Percentiles rank a stretch among this genome's conserved stretches.
These are phyloP conservation scores for Pseudomyrmex flavicornis DNA, from an alignment of 1,140 invertebrate genomes.

Conservation along the genomic window DNA sequence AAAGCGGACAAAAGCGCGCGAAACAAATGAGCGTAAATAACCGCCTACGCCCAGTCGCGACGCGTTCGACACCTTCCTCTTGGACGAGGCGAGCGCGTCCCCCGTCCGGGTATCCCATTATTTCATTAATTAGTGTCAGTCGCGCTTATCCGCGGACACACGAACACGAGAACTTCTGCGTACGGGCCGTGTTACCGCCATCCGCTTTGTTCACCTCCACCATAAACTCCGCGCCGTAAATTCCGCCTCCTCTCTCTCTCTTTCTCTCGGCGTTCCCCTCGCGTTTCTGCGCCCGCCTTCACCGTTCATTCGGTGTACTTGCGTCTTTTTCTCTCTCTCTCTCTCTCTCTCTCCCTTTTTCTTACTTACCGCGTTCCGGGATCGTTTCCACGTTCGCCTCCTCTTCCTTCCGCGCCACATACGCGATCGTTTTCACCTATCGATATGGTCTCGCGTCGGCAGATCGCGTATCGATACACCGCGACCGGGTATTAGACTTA, in stretches of 20 bases:
- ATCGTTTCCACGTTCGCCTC: slow-evolving; percentile 29
- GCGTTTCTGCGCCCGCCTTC: slow-evolving; percentile 21
- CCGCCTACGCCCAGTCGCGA: slow-evolving; percentile 77
- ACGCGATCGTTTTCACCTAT: slow-evolving; percentile 48
- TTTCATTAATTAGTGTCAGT: slow-evolving; percentile 83
- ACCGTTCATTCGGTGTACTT: slow-evolving; percentile 25
- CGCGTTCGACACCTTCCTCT: slow-evolving; percentile 78
- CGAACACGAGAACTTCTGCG: slow-evolving; percentile 78
- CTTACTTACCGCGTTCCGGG: slow-evolving; percentile 31
- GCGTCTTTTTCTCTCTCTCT: neutral
- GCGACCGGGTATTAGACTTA: slow-evolving; percentile 27
- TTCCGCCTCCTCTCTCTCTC: slow-evolving; percentile 36
- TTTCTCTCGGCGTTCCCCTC: slow-evolving; percentile 1
- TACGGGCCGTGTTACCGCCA: slow-evolving; percentile 73
- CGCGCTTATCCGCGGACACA: slow-evolving; percentile 71
- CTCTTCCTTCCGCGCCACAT: slow-evolving; percentile 2
- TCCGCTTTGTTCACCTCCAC: slow-evolving; percentile 74
- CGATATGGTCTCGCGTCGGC: slow-evolving; percentile 34
- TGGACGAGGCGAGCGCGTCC: slow-evolving; percentile 55
- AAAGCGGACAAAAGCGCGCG: slow-evolving; percentile 73
- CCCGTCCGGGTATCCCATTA: slow-evolving; percentile 72
- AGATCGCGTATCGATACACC: neutral
- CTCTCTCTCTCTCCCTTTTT: neutral
- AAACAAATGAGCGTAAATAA: slow-evolving; percentile 84
- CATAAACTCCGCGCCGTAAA: slow-evolving; percentile 69